Base-by-base conservation (phyloP, 2,888 invertebrate genomes). In the Boloria euphrosyne region DNA sequence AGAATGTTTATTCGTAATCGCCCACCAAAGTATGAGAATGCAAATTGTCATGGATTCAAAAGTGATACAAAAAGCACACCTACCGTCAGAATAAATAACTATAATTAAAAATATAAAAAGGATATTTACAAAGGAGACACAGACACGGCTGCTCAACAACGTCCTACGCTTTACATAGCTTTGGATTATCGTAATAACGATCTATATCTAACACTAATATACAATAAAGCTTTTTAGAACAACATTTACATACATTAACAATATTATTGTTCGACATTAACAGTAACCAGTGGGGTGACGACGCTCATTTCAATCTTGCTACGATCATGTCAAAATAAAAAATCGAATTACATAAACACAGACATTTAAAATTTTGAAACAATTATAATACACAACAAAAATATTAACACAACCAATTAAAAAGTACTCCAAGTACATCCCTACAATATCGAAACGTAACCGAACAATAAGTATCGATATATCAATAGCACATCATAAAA, bases 151-250 rank as follows among this genome's bases (percentile, higher is more conserved):
- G 81, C 78, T 79, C 74, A 85, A 83, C 84, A 84, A 82, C 81
- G 77, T 76, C 76, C 85, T 89, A 89, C 82, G 82, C 79, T 81
- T 83, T 76, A 38, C 31, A 84, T 83, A 86, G 85, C 91, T 90
- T 91, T 90, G 91, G 90, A 89, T 87, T 81, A 84, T 84, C 82
- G 81, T 82, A 87, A 86, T 81, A 87, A 85, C 80, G 71, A 77
- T 80, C 84, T 87, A 87, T 78, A 79, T 78, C 85, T 90, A 89
- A 84, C 75, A 86, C 89, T 90, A 90, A 85, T 84, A 86, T 89
- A 90, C 85, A 89, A 89, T 90, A 90, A 91, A 90, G 90, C 90
- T 90, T 90, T 90, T 90, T 84, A 88, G 83, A 90, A 89, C 88
- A 90, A 89, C 88, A 89, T 89, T 87, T 87, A 87, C 84, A 87